Base-by-base conservation (phyloP, 1,140 invertebrate genomes). In the Atta texana region DNA sequence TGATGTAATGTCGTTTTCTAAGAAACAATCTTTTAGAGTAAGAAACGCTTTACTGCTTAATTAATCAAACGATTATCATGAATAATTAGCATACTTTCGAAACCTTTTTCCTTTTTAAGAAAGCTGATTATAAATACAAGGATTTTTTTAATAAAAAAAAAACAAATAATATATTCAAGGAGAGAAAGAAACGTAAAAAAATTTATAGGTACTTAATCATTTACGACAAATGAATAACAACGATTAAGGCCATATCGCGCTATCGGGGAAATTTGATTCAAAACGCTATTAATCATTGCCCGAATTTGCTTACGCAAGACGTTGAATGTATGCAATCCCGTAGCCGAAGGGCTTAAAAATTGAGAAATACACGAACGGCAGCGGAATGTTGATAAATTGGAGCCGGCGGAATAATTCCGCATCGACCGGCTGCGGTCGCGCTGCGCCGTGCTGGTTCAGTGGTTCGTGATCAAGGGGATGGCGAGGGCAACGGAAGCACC, bases 401-500 rank as follows among this genome's bases (percentile, higher is more conserved):
- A 61, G n/a, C 16, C 55, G 28, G 28, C 55, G 21, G 14, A 74
- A 84, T 84, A 63, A 84, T 84, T 84, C 24, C 49, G 68, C 78
- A 28, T 72, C 78, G 66, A 49, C 59, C 76, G 31, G 28, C 74
- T 18, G 55, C 74, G 74, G 28, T 55, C 28, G 55, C 74, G 74
- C n/a, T 16, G 18, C 10, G 64, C 31, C 28, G 31, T 31, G 49
- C 16, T 7, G 64, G 16, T 34, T 34, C 31, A 34, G 31, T 34
- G 31, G 6, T 51, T 64, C 81, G 69, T 85, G 69, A 74, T 24
- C 49, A 21, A 31, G 51, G 57, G 57, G 69, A 44, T 53, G 49
- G 39, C 21, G 21, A 69, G 84, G 49, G 8, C 55, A 87, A 89
- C 89, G 74, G 89, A 90, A 90, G 89, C 89, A 53, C 49, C 49